A percentile compares a stretch with the other conserved stretches of the same genome.
These are phyloP conservation scores for Manis javanica DNA, from an alignment of 2,797 vertebrate species.

Conservation along the genomic window DNA sequence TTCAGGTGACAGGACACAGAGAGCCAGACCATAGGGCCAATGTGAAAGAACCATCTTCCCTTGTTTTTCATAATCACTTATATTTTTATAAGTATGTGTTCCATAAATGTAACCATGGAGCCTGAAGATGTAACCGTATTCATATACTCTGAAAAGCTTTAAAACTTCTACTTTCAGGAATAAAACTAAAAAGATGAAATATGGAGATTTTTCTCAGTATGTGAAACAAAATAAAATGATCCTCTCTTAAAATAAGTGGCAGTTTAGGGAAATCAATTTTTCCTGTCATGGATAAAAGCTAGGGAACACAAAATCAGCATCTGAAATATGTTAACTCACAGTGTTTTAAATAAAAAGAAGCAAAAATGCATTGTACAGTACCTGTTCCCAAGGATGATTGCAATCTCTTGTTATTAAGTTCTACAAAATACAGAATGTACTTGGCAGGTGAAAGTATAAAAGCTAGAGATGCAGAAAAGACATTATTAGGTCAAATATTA, in stretches of 20 bases:
- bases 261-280: conserved; percentile 63
- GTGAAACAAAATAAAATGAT: conserved; percentile 71
- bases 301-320: conserved; percentile 59
- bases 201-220: conserved; percentile 62
- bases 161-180: conserved; percentile 56
- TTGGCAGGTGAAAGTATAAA: conserved; percentile 38
- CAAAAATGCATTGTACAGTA: conserved; percentile 14
- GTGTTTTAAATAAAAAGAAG: conserved; percentile 63
- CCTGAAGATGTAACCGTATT: conserved; percentile 49
- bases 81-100: neutral
- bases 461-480: neutral
- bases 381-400: conserved; percentile 46
- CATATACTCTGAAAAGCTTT: conserved; percentile 59
- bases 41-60: neutral
- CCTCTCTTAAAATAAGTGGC: conserved; percentile 74
- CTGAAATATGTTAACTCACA: conserved; percentile 56
- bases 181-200: conserved; percentile 57
- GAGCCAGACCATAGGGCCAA: neutral
- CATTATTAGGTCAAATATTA: neutral
- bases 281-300: conserved; percentile 57
- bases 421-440: conserved; percentile 39
- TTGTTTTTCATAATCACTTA: conserved; percentile 28
- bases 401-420: conserved; percentile 48
- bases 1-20: neutral
- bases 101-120: neutral